These are phyloP conservation scores for Hippopotamus amphibius DNA, from an alignment of 2,113 vertebrate genomes.

Conservation along the genomic window DNA sequence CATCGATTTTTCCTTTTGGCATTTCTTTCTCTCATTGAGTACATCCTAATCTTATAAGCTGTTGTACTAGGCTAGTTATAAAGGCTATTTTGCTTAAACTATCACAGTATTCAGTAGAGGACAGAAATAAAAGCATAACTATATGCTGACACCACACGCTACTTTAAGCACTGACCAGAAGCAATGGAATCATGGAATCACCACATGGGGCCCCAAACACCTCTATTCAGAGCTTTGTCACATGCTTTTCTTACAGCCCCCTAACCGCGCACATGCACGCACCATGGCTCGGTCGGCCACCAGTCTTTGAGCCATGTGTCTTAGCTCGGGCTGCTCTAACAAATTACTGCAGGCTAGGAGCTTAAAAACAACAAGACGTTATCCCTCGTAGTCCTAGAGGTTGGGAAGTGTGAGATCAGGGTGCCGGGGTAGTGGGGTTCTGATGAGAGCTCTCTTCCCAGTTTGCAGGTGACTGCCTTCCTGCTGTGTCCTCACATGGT, in stretches of 20 bases:
- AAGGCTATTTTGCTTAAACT: conserved; percentile 26
- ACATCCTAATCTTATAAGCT: not conserved
- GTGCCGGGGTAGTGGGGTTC: not conserved
- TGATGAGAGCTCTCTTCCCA: not conserved
- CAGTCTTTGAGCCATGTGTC: not conserved
- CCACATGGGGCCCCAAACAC: not conserved
- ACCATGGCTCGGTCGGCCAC: not conserved
- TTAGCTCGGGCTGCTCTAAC: not conserved
- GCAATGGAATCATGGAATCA: not conserved
- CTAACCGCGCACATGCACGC: not conserved
- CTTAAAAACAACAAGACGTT: not conserved
- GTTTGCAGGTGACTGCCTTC: not conserved
- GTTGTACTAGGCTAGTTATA: not conserved
- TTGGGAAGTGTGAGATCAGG: not conserved
- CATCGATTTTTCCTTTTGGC: not conserved
- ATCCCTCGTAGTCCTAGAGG: not conserved
- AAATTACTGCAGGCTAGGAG: not conserved
- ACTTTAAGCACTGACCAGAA: not conserved
- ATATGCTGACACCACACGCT: not conserved
- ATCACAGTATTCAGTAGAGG: not conserved
- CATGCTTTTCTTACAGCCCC: not conserved
- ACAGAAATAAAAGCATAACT: conserved; percentile 18
- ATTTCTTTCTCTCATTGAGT: not conserved
- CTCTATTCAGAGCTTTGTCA: not conserved
- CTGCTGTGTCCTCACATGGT: not conserved